A percentile compares a stretch with the other conserved stretches of the same genome.
Evolutionary conservation across 2,113 vertebrate genomes (phyloP).

Genomic region (Crocuta crocuta): DNA sequence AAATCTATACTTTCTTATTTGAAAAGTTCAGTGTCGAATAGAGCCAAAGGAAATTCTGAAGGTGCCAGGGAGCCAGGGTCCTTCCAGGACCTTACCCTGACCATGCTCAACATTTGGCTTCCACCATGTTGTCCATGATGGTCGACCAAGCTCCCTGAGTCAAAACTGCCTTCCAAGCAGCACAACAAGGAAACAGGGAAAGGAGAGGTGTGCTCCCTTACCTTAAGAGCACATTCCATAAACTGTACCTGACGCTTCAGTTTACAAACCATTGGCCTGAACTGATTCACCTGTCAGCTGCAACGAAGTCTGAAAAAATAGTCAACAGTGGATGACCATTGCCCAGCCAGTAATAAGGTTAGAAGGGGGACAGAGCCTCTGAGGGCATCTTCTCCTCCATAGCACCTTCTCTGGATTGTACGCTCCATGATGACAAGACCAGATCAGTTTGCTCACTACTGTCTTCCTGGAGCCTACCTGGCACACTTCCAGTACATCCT

Average conservation of each 20-base stretch:
- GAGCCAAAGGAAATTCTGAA: not conserved
- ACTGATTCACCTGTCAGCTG: no score
- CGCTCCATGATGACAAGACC: not conserved
- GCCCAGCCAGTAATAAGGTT: not conserved
- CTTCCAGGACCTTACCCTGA: not conserved
- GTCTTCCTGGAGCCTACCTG: not conserved
- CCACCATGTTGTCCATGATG: fast-evolving
- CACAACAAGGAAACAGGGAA: not conserved
- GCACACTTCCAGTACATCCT: not conserved
- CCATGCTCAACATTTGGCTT: not conserved
- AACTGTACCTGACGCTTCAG: not conserved
- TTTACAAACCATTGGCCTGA: not conserved
- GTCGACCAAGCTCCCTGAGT: no score
- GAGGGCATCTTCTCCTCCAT: not conserved
- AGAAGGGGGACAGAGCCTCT: no score
- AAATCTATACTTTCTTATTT: not conserved
- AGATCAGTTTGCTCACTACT: not conserved
- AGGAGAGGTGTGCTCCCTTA: not conserved
- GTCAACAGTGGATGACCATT: no score
- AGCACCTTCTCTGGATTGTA: not conserved
- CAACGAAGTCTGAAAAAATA: not conserved
- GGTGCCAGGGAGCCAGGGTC: not conserved
- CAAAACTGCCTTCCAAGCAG: not conserved
- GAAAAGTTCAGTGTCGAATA: not conserved
- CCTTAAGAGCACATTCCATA: not conserved